Percentiles rank a stretch among this genome's conserved stretches.
phyloP scores from a whole-genome alignment of 2,797 vertebrate species.

The Acanthurus leucopareius region DNA sequence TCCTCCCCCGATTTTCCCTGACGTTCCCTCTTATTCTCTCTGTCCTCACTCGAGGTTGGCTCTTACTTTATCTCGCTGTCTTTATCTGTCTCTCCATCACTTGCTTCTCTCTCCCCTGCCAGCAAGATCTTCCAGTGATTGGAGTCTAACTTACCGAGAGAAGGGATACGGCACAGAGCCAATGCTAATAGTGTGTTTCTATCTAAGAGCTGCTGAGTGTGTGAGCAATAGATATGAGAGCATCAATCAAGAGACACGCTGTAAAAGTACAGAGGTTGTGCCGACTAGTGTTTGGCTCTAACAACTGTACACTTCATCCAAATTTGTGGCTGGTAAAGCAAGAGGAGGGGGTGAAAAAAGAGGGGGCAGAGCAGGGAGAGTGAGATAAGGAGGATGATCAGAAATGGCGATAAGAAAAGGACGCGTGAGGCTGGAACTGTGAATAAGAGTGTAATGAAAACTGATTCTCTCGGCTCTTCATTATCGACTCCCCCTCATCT shows the following conservation, averaged over 20 bases:
- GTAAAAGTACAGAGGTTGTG: conserved; percentile 45
- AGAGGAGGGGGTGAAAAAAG: background rate
- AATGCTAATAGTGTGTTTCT: conserved; percentile 64
- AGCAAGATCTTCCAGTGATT: conserved; percentile 65
- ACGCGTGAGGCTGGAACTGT: conserved; percentile 36
- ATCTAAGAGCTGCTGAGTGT: conserved; percentile 54
- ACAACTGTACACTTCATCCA: conserved; percentile 53
- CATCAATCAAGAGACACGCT: conserved; percentile 59
- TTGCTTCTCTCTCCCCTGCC: conserved; percentile 58
- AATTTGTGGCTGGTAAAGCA: conserved; percentile 27
- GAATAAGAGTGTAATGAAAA: conserved; percentile 50
- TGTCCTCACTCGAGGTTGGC: conserved; percentile 27
- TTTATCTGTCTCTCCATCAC: conserved; percentile 57
- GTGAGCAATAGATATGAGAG: conserved; percentile 63
- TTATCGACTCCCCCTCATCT: background rate
- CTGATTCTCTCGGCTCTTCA: conserved; percentile 15
- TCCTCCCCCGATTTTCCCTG: background rate
- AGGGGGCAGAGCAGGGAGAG: conserved; percentile 30
- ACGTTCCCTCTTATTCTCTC: conserved; percentile 34
- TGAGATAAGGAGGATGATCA: conserved; percentile 56
- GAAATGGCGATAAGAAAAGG: conserved; percentile 48
- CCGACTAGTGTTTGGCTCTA: conserved; percentile 47
- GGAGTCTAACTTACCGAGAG: conserved; percentile 61
- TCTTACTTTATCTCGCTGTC: conserved; percentile 46
- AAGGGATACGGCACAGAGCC: conserved; percentile 51